Evolutionary conservation across 1,140 invertebrate species (phyloP), one percentile per base, ranked within the genome.

Genomic region (Drosophila paulistorum): DNA sequence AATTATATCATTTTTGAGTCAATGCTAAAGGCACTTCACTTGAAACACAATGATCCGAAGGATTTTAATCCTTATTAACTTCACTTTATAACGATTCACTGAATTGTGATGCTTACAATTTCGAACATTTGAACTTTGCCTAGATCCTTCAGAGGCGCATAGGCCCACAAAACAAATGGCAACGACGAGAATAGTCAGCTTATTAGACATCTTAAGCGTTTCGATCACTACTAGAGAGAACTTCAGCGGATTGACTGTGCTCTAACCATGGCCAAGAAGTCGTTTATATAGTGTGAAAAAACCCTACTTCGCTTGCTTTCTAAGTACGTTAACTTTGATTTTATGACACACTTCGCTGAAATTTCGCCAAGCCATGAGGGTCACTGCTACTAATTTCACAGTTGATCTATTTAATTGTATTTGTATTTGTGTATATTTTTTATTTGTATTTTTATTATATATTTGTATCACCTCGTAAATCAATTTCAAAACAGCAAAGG

Each of bases 401-500:
- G 64, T 54, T 69, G 61, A 76, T 71, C 66, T 66, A 64, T 62
- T 62, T 33, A 13, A 14, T 30, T 51, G 57, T 35, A 45, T 54
- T 23, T 39, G 37, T 39, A 39, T 55, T 68, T 54, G 58, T 55
- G 11, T 48, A 67, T 51, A 23, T 51, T 23, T 51, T 48, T 48
- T 48, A 17, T 48, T 48, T 48, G 14, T 51, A 61, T 62, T 65
- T 51, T 37, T 51, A 51, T 51, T 54, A 62, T 11, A 26, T 68
- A 68, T 69, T 33, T 63, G 33, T 83, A 89, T 87, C 83, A 35
- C 45, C 63, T 82, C 82, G 68, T 87, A 77, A 87, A 87, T 87
- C 83, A 87, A 63, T 58, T 72, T 59, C 59, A 11, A 13, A 66
- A 75, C 42, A 20, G 23, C 35, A 37, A 37, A 37, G 60, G 48